These are phyloP conservation scores for Lysandra coridon DNA, from an alignment of 2,888 invertebrate species.

Conservation along the genomic window DNA sequence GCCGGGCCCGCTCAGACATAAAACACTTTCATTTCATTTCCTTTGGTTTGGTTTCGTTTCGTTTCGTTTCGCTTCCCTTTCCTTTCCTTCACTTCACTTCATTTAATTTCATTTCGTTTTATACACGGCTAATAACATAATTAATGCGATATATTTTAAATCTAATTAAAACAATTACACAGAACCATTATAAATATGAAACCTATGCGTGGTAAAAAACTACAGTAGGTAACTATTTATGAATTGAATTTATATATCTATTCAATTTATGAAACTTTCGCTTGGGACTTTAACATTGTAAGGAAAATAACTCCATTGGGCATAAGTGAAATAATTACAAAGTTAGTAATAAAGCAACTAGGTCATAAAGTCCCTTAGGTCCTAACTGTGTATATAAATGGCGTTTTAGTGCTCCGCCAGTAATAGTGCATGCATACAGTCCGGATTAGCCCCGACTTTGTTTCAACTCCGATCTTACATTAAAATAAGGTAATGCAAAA, in stretches of 20 bases:
- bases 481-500: not conserved
- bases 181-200: not conserved
- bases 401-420: conserved; percentile 4
- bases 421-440: conserved; percentile 1
- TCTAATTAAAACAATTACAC: too few species aligned
- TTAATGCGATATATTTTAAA: too few species aligned
- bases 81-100: too few species aligned
- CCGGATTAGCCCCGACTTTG: not conserved
- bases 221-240: not conserved
- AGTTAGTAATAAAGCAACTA: conserved; percentile 2
- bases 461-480: not conserved
- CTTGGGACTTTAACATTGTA: not conserved
- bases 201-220: not conserved
- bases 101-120: too few species aligned
- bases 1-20: too few species aligned
- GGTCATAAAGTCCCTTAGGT: conserved; percentile 12
- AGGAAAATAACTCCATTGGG: conserved; percentile 6
- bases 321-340: not conserved
- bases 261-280: not conserved
- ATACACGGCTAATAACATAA: too few species aligned
- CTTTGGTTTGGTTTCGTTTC: too few species aligned
- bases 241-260: too few species aligned
- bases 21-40: too few species aligned
- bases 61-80: too few species aligned
- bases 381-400: conserved; percentile 4